Base-by-base conservation (phyloP, 1,140 invertebrate genomes). In the Druon quercuslanigerum region DNA sequence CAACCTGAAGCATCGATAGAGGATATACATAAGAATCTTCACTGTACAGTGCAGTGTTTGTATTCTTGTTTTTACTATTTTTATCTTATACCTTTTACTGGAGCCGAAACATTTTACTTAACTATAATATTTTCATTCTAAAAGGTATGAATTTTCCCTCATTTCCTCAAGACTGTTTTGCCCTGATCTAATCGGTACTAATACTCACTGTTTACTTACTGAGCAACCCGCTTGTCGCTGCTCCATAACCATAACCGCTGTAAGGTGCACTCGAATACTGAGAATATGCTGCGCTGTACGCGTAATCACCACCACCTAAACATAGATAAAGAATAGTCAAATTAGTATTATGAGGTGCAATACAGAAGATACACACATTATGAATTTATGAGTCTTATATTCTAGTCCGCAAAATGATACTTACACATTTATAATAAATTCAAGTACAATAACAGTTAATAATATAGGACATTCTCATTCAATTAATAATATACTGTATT, bases 151-250 rank as follows among this genome's bases (percentile, higher is more conserved):
- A 46, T 46, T 46, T 46, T 6, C 8, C 40, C 40, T 46, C 40
- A 46, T 46, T 9, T 9, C 20, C 20, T 25, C 20, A 25, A 25
- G 40, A 7, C 25, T n/a, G 8, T 33, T 77, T 19, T 71, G 75
- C 82, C 90, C 89, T 92, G 87, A 88, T 87, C 89, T 90, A 88
- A 87, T 88, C 85, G 83, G 85, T 90, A 90, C 88, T 90, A 90
- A 94, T 94, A 94, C 94, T 94, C 94, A 94, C 93, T 93, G 92
- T 93, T 93, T 94, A 95, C 95, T 95, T 95, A 95, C 95, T 95
- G 93, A 96, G 94, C 91, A 96, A 93, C 89, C 95, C 94, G 92
- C 94, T 94, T 85, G 94, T 93, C 78, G 94, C 93, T 80, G 94
- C 92, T 71, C 94, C 93, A 90, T 96, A 96, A 79, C 94, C 94